Conservation (phyloP, 2,113 vertebrate species). For the Oryzias javanicus region DNA sequence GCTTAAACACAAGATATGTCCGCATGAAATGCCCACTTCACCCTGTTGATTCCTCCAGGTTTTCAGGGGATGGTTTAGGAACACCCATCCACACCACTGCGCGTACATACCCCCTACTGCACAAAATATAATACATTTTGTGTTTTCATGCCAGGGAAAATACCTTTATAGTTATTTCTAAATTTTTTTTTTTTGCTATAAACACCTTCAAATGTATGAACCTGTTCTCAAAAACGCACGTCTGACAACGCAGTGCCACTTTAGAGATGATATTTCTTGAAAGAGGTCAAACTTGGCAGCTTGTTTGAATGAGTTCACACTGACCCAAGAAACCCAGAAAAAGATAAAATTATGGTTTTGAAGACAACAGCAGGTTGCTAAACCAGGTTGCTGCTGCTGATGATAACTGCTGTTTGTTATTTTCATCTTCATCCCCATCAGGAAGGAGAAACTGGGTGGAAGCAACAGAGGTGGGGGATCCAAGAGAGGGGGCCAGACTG, state of each 20-base stretch:
- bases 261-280: not conserved
- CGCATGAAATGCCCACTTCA: constrained; percentile 36
- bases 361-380: constrained; percentile 72
- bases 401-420: constrained; percentile 64
- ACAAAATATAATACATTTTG: constrained; percentile 39
- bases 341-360: constrained; percentile 70
- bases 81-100: constrained; percentile 14
- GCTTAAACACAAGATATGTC: constrained; percentile 18
- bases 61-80: constrained; percentile 13
- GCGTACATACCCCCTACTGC: not conserved
- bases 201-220: constrained; percentile 7
- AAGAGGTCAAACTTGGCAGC: too few species aligned
- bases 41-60: constrained; percentile 5
- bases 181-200: constrained; percentile 25
- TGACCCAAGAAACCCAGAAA: not conserved
- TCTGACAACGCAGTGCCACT: constrained; percentile 25
- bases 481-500: constrained; percentile 80
- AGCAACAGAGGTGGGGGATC: constrained; percentile 90
- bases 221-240: constrained; percentile 24
- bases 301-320: too few species aligned
- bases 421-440: constrained; percentile 76
- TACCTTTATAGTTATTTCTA: not conserved
- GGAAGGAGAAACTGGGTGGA: constrained; percentile 95
- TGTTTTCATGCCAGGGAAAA: constrained; percentile 10
- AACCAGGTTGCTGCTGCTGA: constrained; percentile 77